Base-by-base conservation (phyloP, 2,888 invertebrate species). In the Dynastes hyllus region DNA sequence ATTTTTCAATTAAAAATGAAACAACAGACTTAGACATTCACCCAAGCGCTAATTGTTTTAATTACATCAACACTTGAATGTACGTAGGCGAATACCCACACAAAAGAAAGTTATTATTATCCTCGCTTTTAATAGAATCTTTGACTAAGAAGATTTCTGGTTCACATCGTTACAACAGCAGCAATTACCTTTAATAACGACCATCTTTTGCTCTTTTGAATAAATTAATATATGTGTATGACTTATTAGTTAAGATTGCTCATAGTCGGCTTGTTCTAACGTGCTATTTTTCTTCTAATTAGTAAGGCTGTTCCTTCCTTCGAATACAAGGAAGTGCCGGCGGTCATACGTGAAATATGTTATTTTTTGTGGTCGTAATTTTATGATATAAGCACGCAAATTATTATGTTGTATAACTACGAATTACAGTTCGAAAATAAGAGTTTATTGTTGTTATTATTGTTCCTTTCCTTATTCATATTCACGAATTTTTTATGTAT, bases 361-460 rank as follows among this genome's bases (percentile, higher is more conserved):
- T 45, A 45, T 45, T 45, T 45, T 45, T 45, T 9, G 45, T 45
- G 45, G 45, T 9, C 45, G 45, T 45, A 45, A 45, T 45, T 45
- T 45, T 45, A 45, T 45, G 8, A 11, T 11, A 45, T 45, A 45
- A 45, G 45, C 45, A 45, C 8, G 45, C 45, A 45, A 45, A 45
- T 45, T 45, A 45, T 45, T 45, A 45, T 45, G 45, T 11, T 45
- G 45, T 45, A 9, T 45, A 22, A 55, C 22, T 3, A 22, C 6
- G 55, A 22, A 55, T 55, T 55, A 55, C 55, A 22, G n/a, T 55
- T 55, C 55, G 55, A 55, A n/a, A 55, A 55, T 45, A 45, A 45
- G 45, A 45, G 45, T 45, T 45, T 45, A 6, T 45, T 45, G 11
- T 45, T 45, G 45, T 45, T 45, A 9, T 45, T 45, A 45, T 45